These are phyloP conservation scores for Chrosomus eos DNA, from an alignment of 2,797 vertebrate genomes.

Conservation along the genomic window DNA sequence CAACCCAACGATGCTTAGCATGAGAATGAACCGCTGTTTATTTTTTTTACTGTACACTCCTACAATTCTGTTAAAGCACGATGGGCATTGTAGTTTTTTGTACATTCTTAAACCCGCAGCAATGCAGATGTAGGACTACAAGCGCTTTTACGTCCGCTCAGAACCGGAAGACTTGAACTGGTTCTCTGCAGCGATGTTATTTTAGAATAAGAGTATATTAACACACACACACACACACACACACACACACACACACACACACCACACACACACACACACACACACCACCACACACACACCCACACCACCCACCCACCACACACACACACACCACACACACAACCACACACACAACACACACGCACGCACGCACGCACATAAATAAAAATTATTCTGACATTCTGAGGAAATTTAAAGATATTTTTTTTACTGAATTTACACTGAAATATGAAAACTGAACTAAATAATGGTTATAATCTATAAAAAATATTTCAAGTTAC, in stretches of 20 bases:
- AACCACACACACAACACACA: no score
- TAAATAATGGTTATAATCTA: background rate
- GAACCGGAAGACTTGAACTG: constrained; percentile 6
- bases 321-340: no score
- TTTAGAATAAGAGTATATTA: constrained; percentile 11
- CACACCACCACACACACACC: no score
- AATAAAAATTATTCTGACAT: background rate
- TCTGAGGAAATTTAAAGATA: background rate
- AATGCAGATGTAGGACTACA: background rate
- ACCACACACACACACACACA: no score
- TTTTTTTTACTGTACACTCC: background rate
- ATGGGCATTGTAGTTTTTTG: constrained; percentile 24
- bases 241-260: no score
- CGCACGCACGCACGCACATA: no score
- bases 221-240: no score
- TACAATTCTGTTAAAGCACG: background rate
- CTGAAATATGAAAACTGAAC: background rate
- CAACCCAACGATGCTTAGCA: background rate
- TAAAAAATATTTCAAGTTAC: background rate
- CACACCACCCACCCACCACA: no score
- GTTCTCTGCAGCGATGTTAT: background rate
- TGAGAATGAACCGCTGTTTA: background rate
- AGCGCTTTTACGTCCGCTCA: background rate
- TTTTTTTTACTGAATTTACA: background rate
- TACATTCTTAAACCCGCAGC: background rate